phyloP scores from a whole-genome alignment of 2,113 vertebrate genomes.

The Pluvialis apricaria region DNA sequence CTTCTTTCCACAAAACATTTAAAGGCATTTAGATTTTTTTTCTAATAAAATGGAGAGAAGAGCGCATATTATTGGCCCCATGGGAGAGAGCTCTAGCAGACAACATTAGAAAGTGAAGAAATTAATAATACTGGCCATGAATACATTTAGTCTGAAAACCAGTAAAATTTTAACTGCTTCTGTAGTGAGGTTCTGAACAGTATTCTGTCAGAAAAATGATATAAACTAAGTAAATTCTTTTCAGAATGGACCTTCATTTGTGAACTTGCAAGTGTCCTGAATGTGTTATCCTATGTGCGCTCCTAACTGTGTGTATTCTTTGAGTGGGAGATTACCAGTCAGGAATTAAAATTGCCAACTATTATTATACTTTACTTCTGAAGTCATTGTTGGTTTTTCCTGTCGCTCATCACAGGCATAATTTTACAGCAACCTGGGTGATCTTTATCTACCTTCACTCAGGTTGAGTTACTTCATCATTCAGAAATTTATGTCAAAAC shows the following conservation, averaged over 20 bases:
- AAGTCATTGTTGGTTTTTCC: not conserved
- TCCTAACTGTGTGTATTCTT: not conserved
- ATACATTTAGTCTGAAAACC: not conserved
- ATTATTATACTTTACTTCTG: not conserved
- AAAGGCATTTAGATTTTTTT: not conserved
- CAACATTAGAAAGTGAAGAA: not conserved
- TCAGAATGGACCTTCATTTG: not conserved
- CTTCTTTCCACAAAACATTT: not conserved
- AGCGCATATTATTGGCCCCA: not conserved
- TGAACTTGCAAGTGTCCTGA: not conserved
- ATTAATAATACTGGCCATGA: not conserved
- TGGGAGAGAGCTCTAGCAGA: not conserved
- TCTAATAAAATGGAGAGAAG: not conserved
- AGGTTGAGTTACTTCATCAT: not conserved
- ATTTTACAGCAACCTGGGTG: not conserved
- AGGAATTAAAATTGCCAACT: not conserved
- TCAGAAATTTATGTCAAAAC: not conserved
- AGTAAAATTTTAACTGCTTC: not conserved
- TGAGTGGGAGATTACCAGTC: not conserved
- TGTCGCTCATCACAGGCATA: not conserved
- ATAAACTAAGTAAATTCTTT: not conserved
- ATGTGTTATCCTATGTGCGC: not conserved
- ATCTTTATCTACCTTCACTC: not conserved
- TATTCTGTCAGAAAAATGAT: not conserved
- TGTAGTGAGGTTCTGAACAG: not conserved